Conservation (phyloP, 2,888 invertebrate genomes). For the Eilema griseolum region DNA sequence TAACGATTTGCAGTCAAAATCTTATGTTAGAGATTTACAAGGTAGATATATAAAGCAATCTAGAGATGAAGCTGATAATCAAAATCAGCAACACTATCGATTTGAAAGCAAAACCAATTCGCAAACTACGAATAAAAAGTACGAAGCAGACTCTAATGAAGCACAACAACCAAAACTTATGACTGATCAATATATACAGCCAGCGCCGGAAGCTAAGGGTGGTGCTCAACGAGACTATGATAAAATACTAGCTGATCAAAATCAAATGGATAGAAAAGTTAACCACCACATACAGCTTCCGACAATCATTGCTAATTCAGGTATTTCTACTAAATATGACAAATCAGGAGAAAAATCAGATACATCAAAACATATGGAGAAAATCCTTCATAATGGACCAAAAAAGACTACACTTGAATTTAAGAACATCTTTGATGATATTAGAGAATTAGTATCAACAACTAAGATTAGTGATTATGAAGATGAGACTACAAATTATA, state of each 20-base stretch:
- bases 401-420: not conserved
- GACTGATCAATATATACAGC: not conserved
- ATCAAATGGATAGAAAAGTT: not conserved
- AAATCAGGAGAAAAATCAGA: slow-evolving; percentile 45
- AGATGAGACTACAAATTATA: slow-evolving; percentile 14
- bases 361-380: not conserved
- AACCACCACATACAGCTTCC: not conserved
- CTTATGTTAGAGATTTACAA: not conserved
- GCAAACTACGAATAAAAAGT: not conserved
- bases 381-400: not conserved
- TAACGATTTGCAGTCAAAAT: not conserved
- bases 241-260: not conserved
- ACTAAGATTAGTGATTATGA: not conserved
- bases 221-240: no score
- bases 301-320: not conserved
- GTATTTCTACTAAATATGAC: not conserved
- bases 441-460: not conserved
- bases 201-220: not conserved
- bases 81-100: not conserved
- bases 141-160: not conserved
- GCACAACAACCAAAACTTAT: not conserved
- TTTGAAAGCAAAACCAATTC: not conserved
- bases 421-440: not conserved
- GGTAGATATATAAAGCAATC: not conserved
- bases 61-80: not conserved